These are phyloP conservation scores for Dendronephthya gigantea DNA, from an alignment of 64 coral and sea anemone genomes.

Conservation along the genomic window DNA sequence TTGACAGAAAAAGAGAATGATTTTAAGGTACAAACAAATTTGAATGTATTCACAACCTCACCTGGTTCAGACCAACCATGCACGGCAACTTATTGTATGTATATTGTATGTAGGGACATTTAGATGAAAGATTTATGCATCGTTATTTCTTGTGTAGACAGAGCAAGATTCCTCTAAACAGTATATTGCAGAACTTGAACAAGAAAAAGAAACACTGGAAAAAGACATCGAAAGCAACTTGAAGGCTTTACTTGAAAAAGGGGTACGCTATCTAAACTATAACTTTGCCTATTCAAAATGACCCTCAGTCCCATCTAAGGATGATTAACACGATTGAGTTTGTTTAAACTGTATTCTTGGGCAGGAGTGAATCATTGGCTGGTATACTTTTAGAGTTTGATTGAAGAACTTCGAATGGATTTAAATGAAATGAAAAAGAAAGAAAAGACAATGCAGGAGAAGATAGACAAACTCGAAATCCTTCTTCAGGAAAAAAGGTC, in stretches of 20 bases:
- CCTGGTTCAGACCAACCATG: no score
- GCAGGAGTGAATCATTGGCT: no score
- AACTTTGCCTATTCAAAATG: no score
- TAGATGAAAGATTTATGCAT: no score
- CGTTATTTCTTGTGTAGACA: background rate
- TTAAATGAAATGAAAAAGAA: background rate
- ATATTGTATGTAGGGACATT: no score
- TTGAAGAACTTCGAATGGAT: background rate
- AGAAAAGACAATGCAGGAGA: background rate
- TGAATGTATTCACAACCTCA: no score
- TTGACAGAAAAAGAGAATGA: background rate
- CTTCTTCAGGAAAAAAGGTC: background rate
- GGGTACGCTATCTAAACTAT: background rate
- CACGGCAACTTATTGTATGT: no score
- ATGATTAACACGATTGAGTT: no score
- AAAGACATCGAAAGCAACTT: background rate
- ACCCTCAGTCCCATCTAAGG: no score
- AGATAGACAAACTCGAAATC: background rate
- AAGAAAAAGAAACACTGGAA: background rate
- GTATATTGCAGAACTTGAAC: background rate
- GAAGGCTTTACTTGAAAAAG: background rate
- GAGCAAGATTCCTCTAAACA: background rate
- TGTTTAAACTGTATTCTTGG: no score
- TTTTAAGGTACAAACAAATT: background rate
- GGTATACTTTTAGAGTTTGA: background rate